Conservation (phyloP, 2,113 vertebrate species). For the Amphiprion ocellaris region DNA sequence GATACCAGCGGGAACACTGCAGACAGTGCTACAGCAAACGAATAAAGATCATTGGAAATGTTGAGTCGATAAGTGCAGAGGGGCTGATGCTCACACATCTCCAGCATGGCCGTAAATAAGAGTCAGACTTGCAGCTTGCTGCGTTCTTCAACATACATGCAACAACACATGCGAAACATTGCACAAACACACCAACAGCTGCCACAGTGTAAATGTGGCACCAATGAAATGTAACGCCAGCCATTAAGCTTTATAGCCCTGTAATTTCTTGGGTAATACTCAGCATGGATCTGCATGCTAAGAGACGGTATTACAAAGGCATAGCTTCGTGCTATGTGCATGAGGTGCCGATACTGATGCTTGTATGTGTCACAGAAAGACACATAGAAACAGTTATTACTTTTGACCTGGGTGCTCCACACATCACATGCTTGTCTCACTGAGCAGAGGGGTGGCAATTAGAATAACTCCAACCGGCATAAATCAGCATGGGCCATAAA, state of each 20-base stretch:
- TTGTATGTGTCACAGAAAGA: conserved; percentile 34
- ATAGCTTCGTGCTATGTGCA: conserved; percentile 3
- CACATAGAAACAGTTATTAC: conserved; percentile 34
- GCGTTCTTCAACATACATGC: neutral
- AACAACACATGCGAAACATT: neutral
- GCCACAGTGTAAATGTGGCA: conserved; percentile 34
- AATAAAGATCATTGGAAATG: conserved; percentile 7
- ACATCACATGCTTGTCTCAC: conserved; percentile 32
- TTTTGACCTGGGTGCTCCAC: conserved; percentile 30
- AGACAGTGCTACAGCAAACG: neutral
- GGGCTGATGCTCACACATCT: conserved; percentile 17
- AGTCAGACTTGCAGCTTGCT: conserved; percentile 23
- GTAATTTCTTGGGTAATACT: conserved; percentile 48
- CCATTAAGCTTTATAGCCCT: conserved; percentile 24
- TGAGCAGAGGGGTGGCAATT: conserved; percentile 48
- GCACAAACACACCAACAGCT: conserved; percentile 19
- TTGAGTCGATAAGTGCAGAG: neutral
- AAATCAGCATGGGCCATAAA: conserved; percentile 65
- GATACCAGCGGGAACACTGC: neutral
- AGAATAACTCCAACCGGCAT: conserved; percentile 48
- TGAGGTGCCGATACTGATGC: neutral
- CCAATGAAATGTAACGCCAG: conserved; percentile 40
- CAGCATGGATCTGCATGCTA: conserved; percentile 6
- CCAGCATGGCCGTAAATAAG: conserved; percentile 37
- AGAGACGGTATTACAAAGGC: conserved; percentile 19